Percentiles rank a stretch among this genome's conserved stretches.
Evolutionary conservation across 2,113 vertebrate genomes (phyloP).

Genomic region (Eptatretus burgeri): DNA sequence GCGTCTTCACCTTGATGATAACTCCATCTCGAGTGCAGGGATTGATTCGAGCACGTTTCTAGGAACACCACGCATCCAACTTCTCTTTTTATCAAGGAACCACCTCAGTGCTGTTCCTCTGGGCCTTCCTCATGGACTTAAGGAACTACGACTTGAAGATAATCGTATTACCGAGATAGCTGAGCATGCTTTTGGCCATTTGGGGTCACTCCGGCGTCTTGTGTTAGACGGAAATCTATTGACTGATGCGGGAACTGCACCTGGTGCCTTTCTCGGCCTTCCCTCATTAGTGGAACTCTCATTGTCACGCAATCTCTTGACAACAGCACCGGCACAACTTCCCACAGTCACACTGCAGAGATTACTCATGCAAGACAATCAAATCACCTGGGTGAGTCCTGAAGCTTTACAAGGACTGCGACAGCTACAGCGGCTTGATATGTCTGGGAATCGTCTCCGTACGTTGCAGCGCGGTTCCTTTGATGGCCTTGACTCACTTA

Average conservation of each 20-base stretch:
- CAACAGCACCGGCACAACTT: constrained; percentile 44
- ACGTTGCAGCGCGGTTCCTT: constrained; percentile 52
- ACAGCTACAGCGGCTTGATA: constrained; percentile 36
- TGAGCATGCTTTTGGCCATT: constrained; percentile 50
- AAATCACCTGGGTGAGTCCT: constrained; percentile 46
- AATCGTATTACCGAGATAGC: constrained; percentile 84
- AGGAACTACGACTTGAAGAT: constrained; percentile 63
- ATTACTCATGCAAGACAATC: constrained; percentile 58
- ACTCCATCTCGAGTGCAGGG: constrained; percentile 67
- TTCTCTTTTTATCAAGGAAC: constrained; percentile 65
- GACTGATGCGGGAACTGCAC: constrained; percentile 68
- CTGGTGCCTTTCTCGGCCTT: constrained; percentile 62
- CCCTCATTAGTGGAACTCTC: constrained; percentile 64
- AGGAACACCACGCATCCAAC: constrained; percentile 32
- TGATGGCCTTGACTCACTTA: constrained; percentile 41
- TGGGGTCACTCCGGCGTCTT: constrained; percentile 37
- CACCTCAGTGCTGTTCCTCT: constrained; percentile 73
- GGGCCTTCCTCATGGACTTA: constrained; percentile 44
- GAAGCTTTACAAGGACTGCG: constrained; percentile 42
- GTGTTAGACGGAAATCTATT: constrained; percentile 77
- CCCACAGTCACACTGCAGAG: constrained; percentile 38
- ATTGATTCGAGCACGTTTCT: constrained; percentile 81
- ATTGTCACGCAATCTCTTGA: constrained; percentile 49
- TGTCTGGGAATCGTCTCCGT: constrained; percentile 74
- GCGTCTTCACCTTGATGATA: constrained; percentile 65